phyloP scores from a whole-genome alignment of 2,113 vertebrate genomes.

The Picathartes gymnocephalus region DNA sequence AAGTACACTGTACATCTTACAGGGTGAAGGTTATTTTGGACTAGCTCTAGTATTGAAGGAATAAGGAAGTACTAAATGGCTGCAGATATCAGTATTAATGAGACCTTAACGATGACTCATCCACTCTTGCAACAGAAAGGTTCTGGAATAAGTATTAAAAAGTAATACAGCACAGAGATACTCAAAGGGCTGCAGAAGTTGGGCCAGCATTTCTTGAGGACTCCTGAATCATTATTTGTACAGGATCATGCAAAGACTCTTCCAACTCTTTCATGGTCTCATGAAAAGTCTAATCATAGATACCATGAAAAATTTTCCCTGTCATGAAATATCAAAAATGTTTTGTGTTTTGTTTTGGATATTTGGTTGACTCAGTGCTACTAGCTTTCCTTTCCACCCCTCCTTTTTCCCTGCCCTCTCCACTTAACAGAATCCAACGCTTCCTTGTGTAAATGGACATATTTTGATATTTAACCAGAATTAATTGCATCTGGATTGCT shows the following conservation, averaged over 20 bases:
- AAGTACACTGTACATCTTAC: neutral
- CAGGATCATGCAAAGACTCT: neutral
- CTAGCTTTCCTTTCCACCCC: neutral
- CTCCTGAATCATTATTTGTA: neutral
- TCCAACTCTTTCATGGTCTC: neutral
- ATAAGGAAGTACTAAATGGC: neutral
- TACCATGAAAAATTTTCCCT: neutral
- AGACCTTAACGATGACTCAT: neutral
- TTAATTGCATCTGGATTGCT: neutral
- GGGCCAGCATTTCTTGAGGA: neutral
- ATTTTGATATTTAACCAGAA: neutral
- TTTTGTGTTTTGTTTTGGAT: neutral
- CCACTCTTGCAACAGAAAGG: neutral
- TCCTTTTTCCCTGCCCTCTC: fast-evolving
- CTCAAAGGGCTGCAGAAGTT: neutral
- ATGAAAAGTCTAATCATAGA: neutral
- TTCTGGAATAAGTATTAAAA: neutral
- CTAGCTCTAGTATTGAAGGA: neutral
- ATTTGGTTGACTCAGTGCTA: neutral
- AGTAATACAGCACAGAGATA: neutral
- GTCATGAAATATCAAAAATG: neutral
- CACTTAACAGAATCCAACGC: neutral
- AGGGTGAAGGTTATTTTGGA: neutral
- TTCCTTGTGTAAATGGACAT: neutral
- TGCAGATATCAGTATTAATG: neutral